Evolutionary conservation across 2,888 invertebrate genomes (phyloP).

Genomic region (Athripsodes cinereus): DNA sequence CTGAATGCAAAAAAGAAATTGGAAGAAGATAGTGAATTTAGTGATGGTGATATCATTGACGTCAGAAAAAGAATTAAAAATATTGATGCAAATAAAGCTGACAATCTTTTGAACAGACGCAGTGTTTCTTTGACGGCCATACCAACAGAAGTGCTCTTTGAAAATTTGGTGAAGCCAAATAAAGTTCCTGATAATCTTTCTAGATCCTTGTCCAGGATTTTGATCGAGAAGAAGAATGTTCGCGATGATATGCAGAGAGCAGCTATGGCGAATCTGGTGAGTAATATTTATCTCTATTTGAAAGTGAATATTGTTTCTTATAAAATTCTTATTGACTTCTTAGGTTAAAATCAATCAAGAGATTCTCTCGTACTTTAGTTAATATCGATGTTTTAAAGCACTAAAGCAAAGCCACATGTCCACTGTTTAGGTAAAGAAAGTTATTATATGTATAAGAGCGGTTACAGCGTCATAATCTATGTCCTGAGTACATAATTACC

Average conservation of each 20-base stretch:
- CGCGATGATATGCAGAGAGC: background rate
- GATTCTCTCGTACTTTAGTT: no score
- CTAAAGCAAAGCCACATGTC: no score
- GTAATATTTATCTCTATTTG: no score
- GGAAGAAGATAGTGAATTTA: slow-evolving; percentile 34
- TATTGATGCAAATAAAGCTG: background rate
- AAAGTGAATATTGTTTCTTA: no score
- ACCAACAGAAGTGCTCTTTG: background rate
- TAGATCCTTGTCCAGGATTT: background rate
- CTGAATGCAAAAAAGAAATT: background rate
- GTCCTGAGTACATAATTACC: no score
- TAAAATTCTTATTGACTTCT: no score
- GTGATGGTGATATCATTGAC: slow-evolving; percentile 32
- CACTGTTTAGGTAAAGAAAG: no score
- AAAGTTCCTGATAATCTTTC: background rate
- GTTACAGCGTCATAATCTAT: no score
- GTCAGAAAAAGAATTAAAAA: background rate
- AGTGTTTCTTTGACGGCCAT: slow-evolving; percentile 9
- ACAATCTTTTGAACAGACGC: background rate
- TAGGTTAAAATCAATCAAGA: no score
- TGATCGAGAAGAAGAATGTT: background rate
- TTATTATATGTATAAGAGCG: no score
- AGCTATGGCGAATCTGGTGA: no score
- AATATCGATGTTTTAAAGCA: no score
- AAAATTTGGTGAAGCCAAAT: slow-evolving; percentile 8